Percentiles rank a stretch among this genome's conserved stretches.
phyloP scores from a whole-genome alignment of 2,113 vertebrate species.

The Menidia beryllina region DNA sequence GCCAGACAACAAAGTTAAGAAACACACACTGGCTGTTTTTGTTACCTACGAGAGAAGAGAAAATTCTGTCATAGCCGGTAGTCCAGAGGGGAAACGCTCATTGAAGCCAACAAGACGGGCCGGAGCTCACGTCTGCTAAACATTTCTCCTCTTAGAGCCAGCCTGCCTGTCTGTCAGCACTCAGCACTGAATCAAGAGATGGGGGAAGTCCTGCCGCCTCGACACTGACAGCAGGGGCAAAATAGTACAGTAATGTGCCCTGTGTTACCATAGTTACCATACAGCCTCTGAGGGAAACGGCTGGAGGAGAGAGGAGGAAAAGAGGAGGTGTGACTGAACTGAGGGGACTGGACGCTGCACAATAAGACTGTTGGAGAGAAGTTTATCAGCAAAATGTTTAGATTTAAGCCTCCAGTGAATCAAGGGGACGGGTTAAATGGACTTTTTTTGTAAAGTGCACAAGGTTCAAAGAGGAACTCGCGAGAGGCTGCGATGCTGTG shows the following conservation, averaged over 20 bases:
- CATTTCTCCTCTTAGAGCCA: conserved; percentile 9
- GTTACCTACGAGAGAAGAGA: background rate
- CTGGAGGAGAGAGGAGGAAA: conserved; percentile 47
- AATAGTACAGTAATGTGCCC: conserved; percentile 5
- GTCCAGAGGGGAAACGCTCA: conserved; percentile 21
- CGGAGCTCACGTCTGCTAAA: conserved; percentile 7
- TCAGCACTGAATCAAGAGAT: conserved; percentile 19
- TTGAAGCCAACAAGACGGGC: conserved; percentile 28
- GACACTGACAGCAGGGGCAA: background rate
- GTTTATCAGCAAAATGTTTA: background rate
- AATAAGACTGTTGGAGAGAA: conserved; percentile 1
- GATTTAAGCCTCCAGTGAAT: background rate
- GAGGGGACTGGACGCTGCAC: background rate
- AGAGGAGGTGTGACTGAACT: conserved; percentile 10
- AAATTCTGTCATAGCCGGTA: conserved; percentile 11
- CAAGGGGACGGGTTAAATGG: background rate
- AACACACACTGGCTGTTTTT: conserved; percentile 21
- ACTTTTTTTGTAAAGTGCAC: too few relatives aligned
- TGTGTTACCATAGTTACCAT: conserved; percentile 65
- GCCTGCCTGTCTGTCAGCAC: conserved; percentile 25
- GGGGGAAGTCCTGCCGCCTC: conserved; percentile 11
- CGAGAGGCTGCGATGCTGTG: too few relatives aligned
- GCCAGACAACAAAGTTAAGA: too few relatives aligned
- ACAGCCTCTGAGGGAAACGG: conserved; percentile 35
- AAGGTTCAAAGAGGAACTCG: background rate